Evolutionary conservation across 2,797 vertebrate species (phyloP), one percentile per base, ranked within the genome.

Genomic region (Gymnoscopelus microlampas): DNA sequence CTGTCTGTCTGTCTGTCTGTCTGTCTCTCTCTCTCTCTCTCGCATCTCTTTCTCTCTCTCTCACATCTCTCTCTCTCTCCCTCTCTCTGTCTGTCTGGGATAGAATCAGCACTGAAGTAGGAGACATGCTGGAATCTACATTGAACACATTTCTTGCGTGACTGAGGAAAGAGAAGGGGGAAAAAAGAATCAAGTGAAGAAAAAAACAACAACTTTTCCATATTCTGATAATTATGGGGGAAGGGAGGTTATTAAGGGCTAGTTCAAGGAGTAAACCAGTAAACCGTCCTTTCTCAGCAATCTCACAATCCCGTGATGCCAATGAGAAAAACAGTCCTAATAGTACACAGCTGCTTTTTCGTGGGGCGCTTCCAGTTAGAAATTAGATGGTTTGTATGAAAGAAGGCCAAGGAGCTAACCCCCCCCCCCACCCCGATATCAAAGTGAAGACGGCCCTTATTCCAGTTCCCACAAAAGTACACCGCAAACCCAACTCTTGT

Each of bases 311-410:
- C 74, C 72, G 53, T 74, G 26, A 74, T 73, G 85, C 80, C 84
- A 90, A 70, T 71, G 82, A 85, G 86, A 74, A 79, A 59, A 76
- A 57, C 75, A 29, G 72, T 53, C 56, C 72, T 92, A 93, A 92
- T 91, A 73, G 71, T 56, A 69, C 84, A 84, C 92, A 94, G 87
- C 90, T 93, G 92, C 88, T 79, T 71, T 39, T 73, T 83, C 81
- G 80, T 83, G 83, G 71, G 77, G 67, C 79, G 72, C 64, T 73
- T 89, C 74, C 76, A 88, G 72, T 63, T 76, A 68, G 66, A 89
- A 89, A 92, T 87, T 66, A 91, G 81, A 88, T 65, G 87, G 50
- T 77, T 87, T 19, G 44, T 76, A 71, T 63, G 32, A 73, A 70
- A 71, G 60, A 77, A 50, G 84, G 80, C 69, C 70, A 57, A 85